Evolutionary conservation across 2,113 vertebrate species (phyloP), one percentile per base, ranked within the genome.

Genomic region (Stigmatopora argus): DNA sequence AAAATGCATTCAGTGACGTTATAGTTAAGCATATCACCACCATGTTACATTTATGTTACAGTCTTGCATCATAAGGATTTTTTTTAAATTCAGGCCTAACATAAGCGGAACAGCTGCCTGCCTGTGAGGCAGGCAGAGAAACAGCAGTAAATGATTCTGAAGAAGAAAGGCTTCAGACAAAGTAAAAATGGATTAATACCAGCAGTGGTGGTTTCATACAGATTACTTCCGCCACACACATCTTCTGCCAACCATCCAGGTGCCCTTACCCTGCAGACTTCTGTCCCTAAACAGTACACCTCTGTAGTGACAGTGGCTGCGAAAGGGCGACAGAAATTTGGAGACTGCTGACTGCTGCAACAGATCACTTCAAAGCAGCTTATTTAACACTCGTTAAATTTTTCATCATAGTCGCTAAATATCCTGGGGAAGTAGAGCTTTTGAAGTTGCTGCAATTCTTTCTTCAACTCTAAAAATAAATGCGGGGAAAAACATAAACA

Each of bases 321-420:
- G 89, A 78, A 87, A 84, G 81, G 85, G 90, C 88, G 83, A 90
- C 85, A 88, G 90, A 92, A 92, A 91, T 88, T 89, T 87, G 66
- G 88, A 89, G 89, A 86, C 89, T 87, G 87, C 89, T 76, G 89
- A 92, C 38, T 41, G 89, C 90, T 87, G 91, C 90, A 92, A 92
- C 90, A 91, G 89, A 92, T 91, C 87, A 92, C 91, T 92, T 92
- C 91, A 92, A 92, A 92, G 90, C 86, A 73, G 88, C 90, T 91
- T 92, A 90, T 92, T 92, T 91, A 92, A 92, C 86, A 89, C 90
- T 90, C 83, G 84, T 90, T 92, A 91, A 92, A 92, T 92, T 91
- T 92, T 92, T 92, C 90, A 92, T 92, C 91, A 92, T 88, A 91
- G 91, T 91, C 85, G 86, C 89, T 89, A 90, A 91, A 92, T 92